Base-by-base conservation (phyloP, 2,113 vertebrate species). In the Orthonyx spaldingii region DNA sequence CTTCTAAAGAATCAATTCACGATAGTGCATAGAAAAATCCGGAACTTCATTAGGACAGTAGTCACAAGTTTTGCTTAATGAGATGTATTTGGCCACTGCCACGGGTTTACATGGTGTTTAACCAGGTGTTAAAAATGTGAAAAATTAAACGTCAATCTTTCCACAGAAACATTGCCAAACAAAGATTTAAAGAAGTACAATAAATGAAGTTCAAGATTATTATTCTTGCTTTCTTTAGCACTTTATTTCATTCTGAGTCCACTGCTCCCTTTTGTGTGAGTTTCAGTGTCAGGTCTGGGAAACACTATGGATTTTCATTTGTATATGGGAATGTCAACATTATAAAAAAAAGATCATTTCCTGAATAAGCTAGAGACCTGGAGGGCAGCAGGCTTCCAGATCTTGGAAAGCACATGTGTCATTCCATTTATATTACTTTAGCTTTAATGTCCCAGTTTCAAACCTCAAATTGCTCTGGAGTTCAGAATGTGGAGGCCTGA, bases 311-410 rank as follows among this genome's bases (percentile, higher is more conserved):
- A 76, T 93, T 93, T 91, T 66, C 63, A 92, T 42, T 92, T 70
- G 39, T 30, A 7, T 44, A 49, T 59, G 56, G 78, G 60, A 95
- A 84, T 6, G 26, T 78, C 71, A 90, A 68, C 33, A 52, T 80
- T 56, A 83, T 79, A 82, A 89, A 96, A 94, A 94, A 94, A 80
- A 32, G 4, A 88, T 64, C 23, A 83, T 93, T 93, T 96, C 71
- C 85, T 91, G 85, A 77, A 78, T 74, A 83, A 70, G 52, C 44
- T 46, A 72, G 70, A 63, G 55, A 87, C 53, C 42, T 57, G 50
- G 59, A 94, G 27, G 55, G 63, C n/a, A 94, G 41, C 46, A 93
- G 50, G 37, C 35, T 85, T 85, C 59, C 50, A 90, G 46, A 56
- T 74, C 71, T 78, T 86, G 35, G 75, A 94, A 88, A 55, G 90